These are phyloP conservation scores for Hylia prasina DNA, from an alignment of 2,113 vertebrate genomes.

Conservation along the genomic window DNA sequence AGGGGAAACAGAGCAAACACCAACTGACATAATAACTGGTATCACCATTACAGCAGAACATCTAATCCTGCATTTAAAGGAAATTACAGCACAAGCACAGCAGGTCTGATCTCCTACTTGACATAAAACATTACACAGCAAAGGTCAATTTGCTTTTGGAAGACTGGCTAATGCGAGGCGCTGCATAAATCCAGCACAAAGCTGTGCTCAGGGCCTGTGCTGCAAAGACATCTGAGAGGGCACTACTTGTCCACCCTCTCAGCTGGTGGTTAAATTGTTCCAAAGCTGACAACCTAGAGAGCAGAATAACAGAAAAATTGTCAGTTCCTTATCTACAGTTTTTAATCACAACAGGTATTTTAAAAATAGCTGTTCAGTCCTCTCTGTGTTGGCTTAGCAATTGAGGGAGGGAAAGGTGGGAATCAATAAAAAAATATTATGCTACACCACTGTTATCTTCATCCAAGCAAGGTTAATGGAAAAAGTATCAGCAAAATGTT, in stretches of 20 bases:
- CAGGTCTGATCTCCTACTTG: neutral
- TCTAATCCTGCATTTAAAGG: neutral
- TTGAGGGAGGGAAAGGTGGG: neutral
- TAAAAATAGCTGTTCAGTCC: constrained; percentile 37
- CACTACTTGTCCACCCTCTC: neutral
- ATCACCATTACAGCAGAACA: neutral
- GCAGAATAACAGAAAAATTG: constrained; percentile 26
- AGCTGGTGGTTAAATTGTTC: constrained; percentile 40
- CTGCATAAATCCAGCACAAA: neutral
- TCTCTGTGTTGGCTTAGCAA: constrained; percentile 4
- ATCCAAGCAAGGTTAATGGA: constrained; percentile 12
- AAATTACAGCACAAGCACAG: constrained; percentile 7
- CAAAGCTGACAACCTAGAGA: neutral
- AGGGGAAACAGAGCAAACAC: neutral
- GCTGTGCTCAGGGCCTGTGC: neutral
- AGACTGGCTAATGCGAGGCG: neutral
- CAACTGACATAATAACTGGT: neutral
- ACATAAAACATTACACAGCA: neutral
- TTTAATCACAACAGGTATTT: constrained; percentile 52
- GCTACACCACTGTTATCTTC: neutral
- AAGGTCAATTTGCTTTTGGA: constrained; percentile 36
- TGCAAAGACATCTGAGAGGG: neutral
- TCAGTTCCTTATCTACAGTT: constrained; percentile 3
- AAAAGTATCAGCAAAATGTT: neutral
- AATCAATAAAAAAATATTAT: constrained; percentile 38